Conservation (phyloP, 37 sponge, comb jelly and placozoan genomes). For the Oopsacas minuta region DNA sequence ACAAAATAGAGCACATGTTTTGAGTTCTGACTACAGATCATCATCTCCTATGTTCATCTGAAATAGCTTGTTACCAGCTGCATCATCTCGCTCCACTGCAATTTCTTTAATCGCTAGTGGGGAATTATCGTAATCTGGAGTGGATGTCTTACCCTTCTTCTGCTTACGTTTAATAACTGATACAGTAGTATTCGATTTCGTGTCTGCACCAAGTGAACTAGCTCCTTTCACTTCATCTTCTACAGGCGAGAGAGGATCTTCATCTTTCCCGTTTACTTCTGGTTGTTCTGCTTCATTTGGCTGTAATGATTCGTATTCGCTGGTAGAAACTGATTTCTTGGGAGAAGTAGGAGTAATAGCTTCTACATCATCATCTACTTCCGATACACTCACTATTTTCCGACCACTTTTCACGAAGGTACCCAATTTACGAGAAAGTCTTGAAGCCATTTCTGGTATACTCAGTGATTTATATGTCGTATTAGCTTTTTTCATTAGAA, state of each 20-base stretch:
- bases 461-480: neutral
- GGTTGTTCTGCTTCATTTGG: neutral
- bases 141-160: neutral
- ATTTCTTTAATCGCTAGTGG: neutral
- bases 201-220: neutral
- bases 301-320: neutral
- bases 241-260: neutral
- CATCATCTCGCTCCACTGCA: neutral
- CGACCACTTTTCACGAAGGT: neutral
- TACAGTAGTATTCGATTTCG: neutral
- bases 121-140: neutral
- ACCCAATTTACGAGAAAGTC: neutral
- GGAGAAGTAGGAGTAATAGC: neutral
- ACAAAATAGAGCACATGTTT: too few species aligned
- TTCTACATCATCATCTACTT: neutral
- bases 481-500: neutral
- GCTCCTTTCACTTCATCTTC: neutral
- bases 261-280: neutral
- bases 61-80: slow-evolving; percentile 2
- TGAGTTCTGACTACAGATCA: too few species aligned
- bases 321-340: neutral
- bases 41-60: slow-evolving; percentile 7
- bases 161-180: neutral
- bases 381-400: neutral
- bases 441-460: neutral